These are phyloP conservation scores for Montipora capitata DNA, from an alignment of 92 coral and sea anemone genomes.

Conservation along the genomic window DNA sequence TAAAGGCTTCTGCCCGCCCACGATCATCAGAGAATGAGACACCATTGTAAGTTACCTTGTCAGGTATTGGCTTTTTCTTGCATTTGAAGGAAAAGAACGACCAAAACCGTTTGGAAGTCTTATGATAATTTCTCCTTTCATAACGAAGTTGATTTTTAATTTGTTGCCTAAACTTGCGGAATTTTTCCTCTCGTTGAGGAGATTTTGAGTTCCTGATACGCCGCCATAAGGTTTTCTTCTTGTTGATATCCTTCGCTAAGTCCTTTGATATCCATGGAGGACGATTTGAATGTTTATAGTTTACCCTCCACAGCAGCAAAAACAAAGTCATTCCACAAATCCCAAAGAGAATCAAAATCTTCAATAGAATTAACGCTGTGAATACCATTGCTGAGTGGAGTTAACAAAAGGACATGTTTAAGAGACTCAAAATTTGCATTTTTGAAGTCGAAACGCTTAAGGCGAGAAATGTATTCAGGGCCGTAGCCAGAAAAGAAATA, in stretches of 20 bases:
- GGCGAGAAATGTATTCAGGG: too few relatives aligned
- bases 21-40: constrained; percentile 27
- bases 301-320: background rate
- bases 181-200: constrained; percentile 17
- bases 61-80: constrained; percentile 70
- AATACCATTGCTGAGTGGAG: constrained; percentile 49
- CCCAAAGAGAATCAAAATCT: constrained; percentile 42
- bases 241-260: background rate
- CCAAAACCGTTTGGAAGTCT: constrained; percentile 75
- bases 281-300: background rate
- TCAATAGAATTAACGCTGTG: constrained; percentile 53
- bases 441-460: constrained; percentile 12
- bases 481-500: too few relatives aligned
- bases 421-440: constrained; percentile 39
- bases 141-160: constrained; percentile 51
- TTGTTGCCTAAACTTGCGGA: constrained; percentile 57
- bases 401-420: constrained; percentile 25
- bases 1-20: constrained; percentile 40
- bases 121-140: constrained; percentile 32
- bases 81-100: constrained; percentile 60
- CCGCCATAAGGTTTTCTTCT: background rate
- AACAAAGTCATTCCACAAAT: constrained; percentile 26
- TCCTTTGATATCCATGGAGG: background rate
- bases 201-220: too few relatives aligned
- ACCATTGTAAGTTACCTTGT: constrained; percentile 27